phyloP scores from a whole-genome alignment of 92 coral and sea anemone species.

The Umimayanthus kanabou region DNA sequence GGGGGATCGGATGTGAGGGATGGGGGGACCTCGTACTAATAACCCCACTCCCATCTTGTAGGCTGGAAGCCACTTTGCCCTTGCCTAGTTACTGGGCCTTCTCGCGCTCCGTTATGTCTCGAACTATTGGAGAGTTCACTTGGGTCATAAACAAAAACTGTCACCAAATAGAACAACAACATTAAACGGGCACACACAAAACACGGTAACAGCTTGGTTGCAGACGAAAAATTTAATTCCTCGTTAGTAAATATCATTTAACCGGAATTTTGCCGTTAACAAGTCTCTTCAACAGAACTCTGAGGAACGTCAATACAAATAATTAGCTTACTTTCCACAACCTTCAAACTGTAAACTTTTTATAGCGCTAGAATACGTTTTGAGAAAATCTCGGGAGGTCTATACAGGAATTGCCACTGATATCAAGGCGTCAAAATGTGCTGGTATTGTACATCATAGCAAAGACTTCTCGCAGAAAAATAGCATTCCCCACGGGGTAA shows the following conservation, averaged over 20 bases:
- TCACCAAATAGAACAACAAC: background rate
- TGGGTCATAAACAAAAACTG: no score
- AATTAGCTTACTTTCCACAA: constrained; percentile 62
- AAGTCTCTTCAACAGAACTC: constrained; percentile 46
- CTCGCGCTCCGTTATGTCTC: no score
- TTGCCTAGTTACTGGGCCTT: no score
- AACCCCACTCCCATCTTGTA: no score
- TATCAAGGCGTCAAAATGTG: background rate
- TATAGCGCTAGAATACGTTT: constrained; percentile 21
- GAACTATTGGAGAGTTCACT: no score
- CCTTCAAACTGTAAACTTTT: constrained; percentile 71
- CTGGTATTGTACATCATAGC: background rate
- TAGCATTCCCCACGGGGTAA: background rate
- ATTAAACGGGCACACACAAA: background rate
- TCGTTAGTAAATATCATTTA: constrained; percentile 55
- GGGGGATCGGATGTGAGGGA: no score
- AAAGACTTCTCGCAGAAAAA: background rate
- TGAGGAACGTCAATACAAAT: constrained; percentile 67
- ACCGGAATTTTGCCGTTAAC: constrained; percentile 42
- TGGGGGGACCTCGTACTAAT: no score
- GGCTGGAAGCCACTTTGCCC: no score
- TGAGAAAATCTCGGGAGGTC: background rate
- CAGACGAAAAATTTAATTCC: constrained; percentile 69
- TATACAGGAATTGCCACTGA: background rate
- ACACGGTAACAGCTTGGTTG: background rate